Conservation (phyloP, 2,113 vertebrate genomes). For the Zosterops borbonicus region DNA sequence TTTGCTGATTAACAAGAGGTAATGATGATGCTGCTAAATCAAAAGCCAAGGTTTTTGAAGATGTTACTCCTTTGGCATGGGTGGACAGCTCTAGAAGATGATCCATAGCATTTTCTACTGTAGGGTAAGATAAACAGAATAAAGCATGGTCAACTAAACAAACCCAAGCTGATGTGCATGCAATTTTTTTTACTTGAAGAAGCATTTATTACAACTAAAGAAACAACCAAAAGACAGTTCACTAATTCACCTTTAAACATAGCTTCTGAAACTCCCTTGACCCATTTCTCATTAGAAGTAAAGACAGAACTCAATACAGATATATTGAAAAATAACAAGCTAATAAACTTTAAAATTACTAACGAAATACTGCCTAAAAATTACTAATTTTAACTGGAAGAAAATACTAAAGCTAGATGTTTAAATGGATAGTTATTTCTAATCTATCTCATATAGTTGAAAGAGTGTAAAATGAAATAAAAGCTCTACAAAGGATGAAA, state of each 20-base stretch:
- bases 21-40: slow-evolving; percentile 76
- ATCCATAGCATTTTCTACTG: slow-evolving; percentile 95
- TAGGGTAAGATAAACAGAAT: slow-evolving; percentile 8
- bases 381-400: background rate
- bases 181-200: background rate
- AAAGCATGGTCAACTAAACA: slow-evolving; percentile 11
- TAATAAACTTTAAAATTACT: background rate
- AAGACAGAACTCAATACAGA: background rate
- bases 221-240: background rate
- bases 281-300: background rate
- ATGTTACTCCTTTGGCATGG: slow-evolving; percentile 75
- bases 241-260: background rate
- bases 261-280: background rate
- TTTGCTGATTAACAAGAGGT: slow-evolving; percentile 53
- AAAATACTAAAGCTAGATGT: background rate
- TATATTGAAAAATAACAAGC: background rate
- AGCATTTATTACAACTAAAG: background rate
- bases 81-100: slow-evolving; percentile 89
- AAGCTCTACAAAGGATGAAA: background rate
- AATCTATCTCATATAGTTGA: background rate
- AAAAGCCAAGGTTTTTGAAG: slow-evolving; percentile 73
- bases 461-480: background rate
- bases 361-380: background rate
- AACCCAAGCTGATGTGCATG: background rate
- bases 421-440: background rate